These are phyloP conservation scores for Orgyia antiqua DNA, from an alignment of 2,888 invertebrate genomes.

Conservation along the genomic window DNA sequence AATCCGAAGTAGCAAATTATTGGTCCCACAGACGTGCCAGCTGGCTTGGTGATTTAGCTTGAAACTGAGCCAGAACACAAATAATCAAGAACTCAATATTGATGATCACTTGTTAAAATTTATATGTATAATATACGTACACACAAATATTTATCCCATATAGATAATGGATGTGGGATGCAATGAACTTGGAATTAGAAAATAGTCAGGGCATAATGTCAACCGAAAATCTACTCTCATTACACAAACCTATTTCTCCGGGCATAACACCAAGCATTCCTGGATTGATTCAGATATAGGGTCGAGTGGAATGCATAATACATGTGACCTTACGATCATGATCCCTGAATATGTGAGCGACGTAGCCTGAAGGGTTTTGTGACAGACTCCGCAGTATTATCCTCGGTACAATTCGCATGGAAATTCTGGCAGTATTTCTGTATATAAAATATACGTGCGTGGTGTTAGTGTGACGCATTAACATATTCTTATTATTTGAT, in stretches of 20 bases:
- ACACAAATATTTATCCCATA: no score
- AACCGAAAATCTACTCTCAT: conserved; percentile 34
- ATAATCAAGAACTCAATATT: no score
- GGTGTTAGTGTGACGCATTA: conserved; percentile 22
- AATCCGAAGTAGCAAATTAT: no score
- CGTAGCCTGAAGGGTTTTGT: conserved; percentile 35
- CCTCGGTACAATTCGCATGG: conserved; percentile 45
- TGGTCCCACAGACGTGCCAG: no score
- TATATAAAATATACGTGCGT: conserved; percentile 28
- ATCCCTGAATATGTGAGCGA: conserved; percentile 39
- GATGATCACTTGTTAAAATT: no score
- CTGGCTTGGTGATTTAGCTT: no score
- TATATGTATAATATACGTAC: no score
- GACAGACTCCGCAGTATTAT: conserved; percentile 40
- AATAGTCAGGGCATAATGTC: no score
- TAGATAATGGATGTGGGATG: no score
- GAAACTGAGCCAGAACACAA: no score
- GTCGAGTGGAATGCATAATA: conserved; percentile 56
- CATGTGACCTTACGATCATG: conserved; percentile 53
- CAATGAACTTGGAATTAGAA: no score
- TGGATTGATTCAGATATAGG: conserved; percentile 57
- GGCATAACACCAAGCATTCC: conserved; percentile 46
- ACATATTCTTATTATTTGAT: conserved; percentile 30
- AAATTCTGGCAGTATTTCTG: conserved; percentile 32
- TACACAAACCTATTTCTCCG: conserved; percentile 45